phyloP scores from a whole-genome alignment of 2,113 vertebrate genomes.

The Callorhinus ursinus region DNA sequence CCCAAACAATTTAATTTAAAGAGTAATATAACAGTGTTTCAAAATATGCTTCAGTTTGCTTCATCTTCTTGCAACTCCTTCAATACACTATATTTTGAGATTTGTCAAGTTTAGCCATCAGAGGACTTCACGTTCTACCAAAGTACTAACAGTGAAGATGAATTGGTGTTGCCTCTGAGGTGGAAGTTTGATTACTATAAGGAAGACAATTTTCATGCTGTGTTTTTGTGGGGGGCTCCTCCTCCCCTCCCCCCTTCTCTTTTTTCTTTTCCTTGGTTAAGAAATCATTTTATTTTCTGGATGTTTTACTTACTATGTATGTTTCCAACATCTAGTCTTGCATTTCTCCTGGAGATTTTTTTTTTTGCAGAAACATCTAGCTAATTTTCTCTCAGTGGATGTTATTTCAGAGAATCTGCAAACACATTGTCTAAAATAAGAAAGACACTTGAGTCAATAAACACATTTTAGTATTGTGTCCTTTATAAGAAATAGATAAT shows the following conservation, averaged over 20 bases:
- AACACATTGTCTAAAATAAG: not conserved
- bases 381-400: not conserved
- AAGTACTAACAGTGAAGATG: not conserved
- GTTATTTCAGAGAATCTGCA: not conserved
- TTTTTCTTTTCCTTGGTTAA: not conserved
- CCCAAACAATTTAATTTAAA: not conserved
- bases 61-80: not conserved
- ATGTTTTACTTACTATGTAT: not conserved
- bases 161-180: not conserved
- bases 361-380: not conserved
- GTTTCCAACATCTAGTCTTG: not conserved
- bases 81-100: not conserved
- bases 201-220: not conserved
- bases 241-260: not conserved
- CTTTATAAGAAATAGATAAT: not conserved
- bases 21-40: not conserved
- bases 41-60: not conserved
- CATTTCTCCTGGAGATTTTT: not conserved
- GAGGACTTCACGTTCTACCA: not conserved
- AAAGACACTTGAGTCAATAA: not conserved
- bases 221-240: not conserved
- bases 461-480: not conserved
- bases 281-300: not conserved
- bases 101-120: not conserved
- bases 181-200: not conserved